Evolutionary conservation across 2,113 vertebrate genomes (phyloP).

Genomic region (Fregata magnificens): DNA sequence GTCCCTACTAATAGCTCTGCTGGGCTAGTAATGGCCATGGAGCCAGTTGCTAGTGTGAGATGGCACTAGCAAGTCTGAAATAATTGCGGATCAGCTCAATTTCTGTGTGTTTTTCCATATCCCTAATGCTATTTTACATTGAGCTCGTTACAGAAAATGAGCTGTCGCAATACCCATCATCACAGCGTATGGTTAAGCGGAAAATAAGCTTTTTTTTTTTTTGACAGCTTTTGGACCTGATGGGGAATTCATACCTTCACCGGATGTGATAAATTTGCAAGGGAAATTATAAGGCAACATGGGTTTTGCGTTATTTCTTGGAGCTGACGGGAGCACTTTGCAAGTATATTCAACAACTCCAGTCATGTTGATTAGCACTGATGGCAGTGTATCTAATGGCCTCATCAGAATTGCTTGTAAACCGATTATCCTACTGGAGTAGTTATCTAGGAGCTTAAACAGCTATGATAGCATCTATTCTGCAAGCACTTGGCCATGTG

Average conservation of each 20-base stretch:
- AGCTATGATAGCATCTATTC: neutral
- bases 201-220: neutral
- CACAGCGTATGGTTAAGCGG: neutral
- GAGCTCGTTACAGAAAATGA: constrained; percentile 6
- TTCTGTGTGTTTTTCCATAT: neutral
- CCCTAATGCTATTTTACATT: neutral
- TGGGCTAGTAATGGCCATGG: neutral
- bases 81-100: neutral
- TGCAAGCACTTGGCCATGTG: neutral
- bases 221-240: neutral
- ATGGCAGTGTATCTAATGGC: neutral
- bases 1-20: neutral
- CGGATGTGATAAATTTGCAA: neutral
- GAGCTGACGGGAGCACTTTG: constrained; percentile 17
- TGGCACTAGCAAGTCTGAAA: neutral
- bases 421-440: constrained; percentile 3
- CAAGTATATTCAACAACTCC: neutral
- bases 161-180: neutral
- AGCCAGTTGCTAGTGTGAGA: neutral
- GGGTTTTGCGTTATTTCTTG: neutral
- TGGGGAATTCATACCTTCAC: neutral
- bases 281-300: neutral
- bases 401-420: constrained; percentile 38
- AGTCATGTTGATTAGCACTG: neutral
- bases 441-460: neutral